Evolutionary conservation across 2,888 invertebrate genomes (phyloP).

Genomic region (Ctena decussata): DNA sequence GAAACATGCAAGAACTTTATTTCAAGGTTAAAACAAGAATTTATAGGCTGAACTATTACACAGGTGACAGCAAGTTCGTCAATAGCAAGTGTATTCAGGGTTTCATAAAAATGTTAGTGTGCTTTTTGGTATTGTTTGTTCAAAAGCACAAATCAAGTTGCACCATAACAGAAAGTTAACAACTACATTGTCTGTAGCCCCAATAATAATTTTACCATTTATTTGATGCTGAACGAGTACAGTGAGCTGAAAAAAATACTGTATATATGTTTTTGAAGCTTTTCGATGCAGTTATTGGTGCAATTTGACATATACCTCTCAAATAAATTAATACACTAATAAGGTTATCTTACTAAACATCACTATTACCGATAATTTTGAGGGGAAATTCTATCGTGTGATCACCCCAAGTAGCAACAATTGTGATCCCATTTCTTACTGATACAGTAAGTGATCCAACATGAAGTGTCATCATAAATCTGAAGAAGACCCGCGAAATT

Average conservation of each 20-base stretch:
- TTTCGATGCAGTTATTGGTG: not conserved
- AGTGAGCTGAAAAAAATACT: no score
- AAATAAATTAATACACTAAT: conserved; percentile 4
- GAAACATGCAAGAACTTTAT: no score
- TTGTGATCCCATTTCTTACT: not conserved
- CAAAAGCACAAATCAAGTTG: not conserved
- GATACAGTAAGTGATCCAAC: not conserved
- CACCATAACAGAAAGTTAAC: no score
- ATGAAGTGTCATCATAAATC: not conserved
- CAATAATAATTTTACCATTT: no score
- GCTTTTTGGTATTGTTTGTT: conserved; percentile 5
- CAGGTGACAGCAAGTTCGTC: no score
- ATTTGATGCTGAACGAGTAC: no score
- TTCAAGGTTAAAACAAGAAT: no score
- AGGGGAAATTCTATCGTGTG: conserved; percentile 5
- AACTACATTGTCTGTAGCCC: no score
- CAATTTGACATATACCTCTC: not conserved
- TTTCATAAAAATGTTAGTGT: not conserved
- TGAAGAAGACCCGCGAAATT: not conserved
- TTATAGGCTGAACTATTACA: no score
- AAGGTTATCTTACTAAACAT: not conserved
- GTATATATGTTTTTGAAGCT: no score
- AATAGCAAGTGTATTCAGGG: no score
- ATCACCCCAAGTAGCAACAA: not conserved
- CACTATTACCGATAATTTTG: conserved; percentile 8